Evolutionary conservation across 1,140 invertebrate genomes (phyloP).

Genomic region (Trachelipus rathkii): DNA sequence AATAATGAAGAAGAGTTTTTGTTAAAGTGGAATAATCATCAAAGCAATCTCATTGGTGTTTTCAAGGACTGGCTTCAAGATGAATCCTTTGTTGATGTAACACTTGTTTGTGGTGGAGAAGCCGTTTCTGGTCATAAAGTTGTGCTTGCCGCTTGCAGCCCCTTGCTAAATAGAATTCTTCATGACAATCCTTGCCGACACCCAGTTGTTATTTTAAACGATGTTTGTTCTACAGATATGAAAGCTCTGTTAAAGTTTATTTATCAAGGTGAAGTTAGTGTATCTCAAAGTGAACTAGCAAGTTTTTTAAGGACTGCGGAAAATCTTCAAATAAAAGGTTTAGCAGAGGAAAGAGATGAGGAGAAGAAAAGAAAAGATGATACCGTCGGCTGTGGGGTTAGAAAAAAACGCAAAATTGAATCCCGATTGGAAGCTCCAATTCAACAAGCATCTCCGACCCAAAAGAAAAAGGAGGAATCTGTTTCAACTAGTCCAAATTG

Average conservation of each 20-base stretch:
- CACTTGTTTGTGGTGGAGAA: constrained; percentile 48
- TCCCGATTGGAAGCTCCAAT: constrained; percentile 4
- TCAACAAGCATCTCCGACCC: constrained; percentile 27
- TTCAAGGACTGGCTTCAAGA: constrained; percentile 45
- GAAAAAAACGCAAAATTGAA: constrained; percentile 29
- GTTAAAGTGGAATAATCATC: constrained; percentile 47
- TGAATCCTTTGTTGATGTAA: constrained; percentile 45
- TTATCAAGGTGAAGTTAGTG: constrained; percentile 80
- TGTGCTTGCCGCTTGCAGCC: constrained; percentile 63
- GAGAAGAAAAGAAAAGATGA: constrained; percentile 40
- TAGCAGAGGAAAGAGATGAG: constrained; percentile 65
- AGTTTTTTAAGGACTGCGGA: constrained; percentile 87
- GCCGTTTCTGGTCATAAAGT: constrained; percentile 63
- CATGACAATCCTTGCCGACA: constrained; percentile 64
- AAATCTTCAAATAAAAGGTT: constrained; percentile 82
- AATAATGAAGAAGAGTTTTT: constrained; percentile 46
- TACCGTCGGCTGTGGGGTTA: constrained; percentile 23
- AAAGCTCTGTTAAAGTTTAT: constrained; percentile 58
- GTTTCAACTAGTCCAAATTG: constrained; percentile 37
- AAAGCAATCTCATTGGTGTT: constrained; percentile 45
- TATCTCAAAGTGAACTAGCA: constrained; percentile 84
- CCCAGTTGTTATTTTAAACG: constrained; percentile 78
- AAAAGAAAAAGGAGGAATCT: constrained; percentile 35
- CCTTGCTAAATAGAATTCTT: constrained; percentile 61
- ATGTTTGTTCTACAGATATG: constrained; percentile 75